phyloP scores from a whole-genome alignment of 2,888 invertebrate species.

The Ophion costatus region DNA sequence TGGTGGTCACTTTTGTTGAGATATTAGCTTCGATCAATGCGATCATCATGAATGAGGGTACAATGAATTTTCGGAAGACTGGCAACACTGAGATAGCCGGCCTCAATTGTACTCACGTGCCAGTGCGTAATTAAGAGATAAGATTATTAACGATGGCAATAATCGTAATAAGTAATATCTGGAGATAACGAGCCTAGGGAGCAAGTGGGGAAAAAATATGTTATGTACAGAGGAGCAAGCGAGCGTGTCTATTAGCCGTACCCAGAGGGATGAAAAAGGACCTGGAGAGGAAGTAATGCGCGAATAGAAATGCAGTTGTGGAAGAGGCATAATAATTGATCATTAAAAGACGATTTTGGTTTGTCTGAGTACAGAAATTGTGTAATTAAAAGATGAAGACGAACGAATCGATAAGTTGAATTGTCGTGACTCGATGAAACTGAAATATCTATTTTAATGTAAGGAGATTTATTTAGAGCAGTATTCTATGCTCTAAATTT shows the following conservation, averaged over 20 bases:
- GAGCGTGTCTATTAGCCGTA: constrained; percentile 55
- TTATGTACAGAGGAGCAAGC: constrained; percentile 32
- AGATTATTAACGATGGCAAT: constrained; percentile 64
- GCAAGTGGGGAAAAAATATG: constrained; percentile 20
- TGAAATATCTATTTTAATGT: too few relatives aligned
- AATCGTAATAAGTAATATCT: constrained; percentile 62
- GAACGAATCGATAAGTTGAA: too few relatives aligned
- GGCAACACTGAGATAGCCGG: constrained; percentile 28
- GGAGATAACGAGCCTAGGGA: constrained; percentile 59
- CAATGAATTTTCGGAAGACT: constrained; percentile 29
- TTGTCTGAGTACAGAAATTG: too few relatives aligned
- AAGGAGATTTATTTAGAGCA: too few relatives aligned
- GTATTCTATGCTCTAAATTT: too few relatives aligned
- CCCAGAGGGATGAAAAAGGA: constrained; percentile 30
- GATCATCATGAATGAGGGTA: constrained; percentile 21
- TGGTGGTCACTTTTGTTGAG: constrained; percentile 9
- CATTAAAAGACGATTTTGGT: too few relatives aligned
- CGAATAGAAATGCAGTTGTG: constrained; percentile 14
- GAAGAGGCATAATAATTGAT: constrained; percentile 19
- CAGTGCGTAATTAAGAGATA: constrained; percentile 63
- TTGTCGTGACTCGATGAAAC: too few relatives aligned
- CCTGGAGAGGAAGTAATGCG: neutral
- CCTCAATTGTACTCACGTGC: constrained; percentile 65
- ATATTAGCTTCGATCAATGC: constrained; percentile 43
- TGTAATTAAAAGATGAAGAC: too few relatives aligned